Evolutionary conservation across 64 coral and sea anemone species (phyloP).

Genomic region (Dendrophyllia cribrosa): DNA sequence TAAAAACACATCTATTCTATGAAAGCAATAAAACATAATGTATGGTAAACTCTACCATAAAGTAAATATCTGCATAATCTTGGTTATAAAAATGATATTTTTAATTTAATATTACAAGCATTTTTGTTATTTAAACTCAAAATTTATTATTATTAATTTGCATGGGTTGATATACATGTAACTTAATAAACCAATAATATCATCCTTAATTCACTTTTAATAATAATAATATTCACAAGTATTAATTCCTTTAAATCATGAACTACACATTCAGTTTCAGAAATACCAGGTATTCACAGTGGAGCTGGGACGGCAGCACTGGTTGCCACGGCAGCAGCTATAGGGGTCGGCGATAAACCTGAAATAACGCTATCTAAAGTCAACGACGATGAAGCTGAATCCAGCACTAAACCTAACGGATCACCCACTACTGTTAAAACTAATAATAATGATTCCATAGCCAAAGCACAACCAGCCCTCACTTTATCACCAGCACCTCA

Average conservation of each 20-base stretch:
- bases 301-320: slow-evolving; percentile 94
- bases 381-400: slow-evolving; percentile 81
- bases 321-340: slow-evolving; percentile 89
- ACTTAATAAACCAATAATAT: neutral
- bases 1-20: too few species aligned
- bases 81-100: too few species aligned
- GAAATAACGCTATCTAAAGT: slow-evolving; percentile 94
- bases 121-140: too few species aligned
- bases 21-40: too few species aligned
- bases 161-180: neutral
- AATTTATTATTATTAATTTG: too few species aligned
- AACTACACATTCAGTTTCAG: slow-evolving; percentile 97
- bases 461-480: slow-evolving; percentile 40
- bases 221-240: neutral
- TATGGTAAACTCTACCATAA: too few species aligned
- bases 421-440: slow-evolving; percentile 63
- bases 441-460: slow-evolving; percentile 72
- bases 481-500: slow-evolving; percentile 84
- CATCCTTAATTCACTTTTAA: neutral
- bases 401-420: slow-evolving; percentile 73
- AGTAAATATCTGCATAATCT: too few species aligned
- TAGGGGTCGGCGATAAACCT: slow-evolving; percentile 85
- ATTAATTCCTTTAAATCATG: slow-evolving; percentile 14
- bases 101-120: too few species aligned
- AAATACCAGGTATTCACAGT: slow-evolving; percentile 95